Base-by-base conservation (phyloP, 2,113 vertebrate species). In the Bujurquina vittata region DNA sequence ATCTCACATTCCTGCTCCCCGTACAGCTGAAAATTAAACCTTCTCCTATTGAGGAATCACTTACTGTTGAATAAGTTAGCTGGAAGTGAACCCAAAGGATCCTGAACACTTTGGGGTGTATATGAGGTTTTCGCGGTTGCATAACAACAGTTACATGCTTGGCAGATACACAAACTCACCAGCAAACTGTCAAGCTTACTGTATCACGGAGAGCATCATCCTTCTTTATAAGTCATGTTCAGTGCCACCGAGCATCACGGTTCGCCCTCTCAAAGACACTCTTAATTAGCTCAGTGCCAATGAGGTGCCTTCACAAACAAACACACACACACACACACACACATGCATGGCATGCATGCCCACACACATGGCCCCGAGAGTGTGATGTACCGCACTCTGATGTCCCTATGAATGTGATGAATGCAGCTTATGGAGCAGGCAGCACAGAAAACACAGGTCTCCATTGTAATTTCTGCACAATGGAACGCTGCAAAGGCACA, bases 381-480 rank as follows among this genome's bases (percentile, higher is more conserved):
- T 79, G 87, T 85, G 89, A 91, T 91, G 84, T 74, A 85, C 29
- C 56, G 84, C 91, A 18, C 89, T 23, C 56, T 7, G 79, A 80
- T 54, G 85, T 88, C 84, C 80, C 73, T 69, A 14, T 56, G 85
- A 82, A 81, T 77, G 85, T 91, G 91, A 93, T 89, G 91, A 88
- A 93, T 88, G 92, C 92, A 79, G 93, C 88, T 79, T 81, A 78
- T 81, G 87, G 84, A 89, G 90, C 81, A 35, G 83, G 80, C 87
- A 29, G 84, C 85, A 69, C 90, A 57, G 87, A 84, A 87, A 88
- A 91, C 89, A 90, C 87, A 67, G 84, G 84, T 90, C 87, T 87
- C 89, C 80, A 61, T 90, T 93, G 92, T 90, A 89, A 91, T 92
- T 91, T 84, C 86, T 88, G 92, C 90, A 90, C 90, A 91, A 87